These are phyloP conservation scores for Machaerirhynchus nigripectus DNA, from an alignment of 2,113 vertebrate genomes.

Conservation along the genomic window DNA sequence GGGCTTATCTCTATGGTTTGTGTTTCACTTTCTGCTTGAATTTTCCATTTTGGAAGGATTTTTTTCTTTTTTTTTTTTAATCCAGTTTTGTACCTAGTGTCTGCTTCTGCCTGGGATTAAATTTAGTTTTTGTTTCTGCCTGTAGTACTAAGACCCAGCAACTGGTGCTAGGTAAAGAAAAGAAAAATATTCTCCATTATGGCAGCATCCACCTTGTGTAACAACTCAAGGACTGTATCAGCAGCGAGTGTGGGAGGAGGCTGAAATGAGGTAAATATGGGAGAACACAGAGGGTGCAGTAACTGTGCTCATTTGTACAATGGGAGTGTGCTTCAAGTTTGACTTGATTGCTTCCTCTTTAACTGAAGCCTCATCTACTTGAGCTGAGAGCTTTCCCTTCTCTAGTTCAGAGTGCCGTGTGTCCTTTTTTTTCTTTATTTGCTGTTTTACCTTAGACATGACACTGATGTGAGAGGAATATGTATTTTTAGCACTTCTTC, in stretches of 20 bases:
- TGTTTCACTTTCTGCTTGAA: background rate
- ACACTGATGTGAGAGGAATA: background rate
- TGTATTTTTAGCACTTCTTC: constrained; percentile 37
- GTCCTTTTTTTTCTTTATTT: background rate
- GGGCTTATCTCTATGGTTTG: background rate
- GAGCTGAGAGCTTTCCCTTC: background rate
- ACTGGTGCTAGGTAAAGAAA: background rate
- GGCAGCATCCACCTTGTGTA: background rate
- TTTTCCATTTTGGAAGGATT: background rate
- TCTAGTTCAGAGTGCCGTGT: background rate
- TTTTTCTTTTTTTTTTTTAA: background rate
- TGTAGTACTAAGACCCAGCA: background rate
- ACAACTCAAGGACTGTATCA: background rate
- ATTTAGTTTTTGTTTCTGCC: background rate
- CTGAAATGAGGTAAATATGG: background rate
- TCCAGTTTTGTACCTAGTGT: background rate
- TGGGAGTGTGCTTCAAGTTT: background rate
- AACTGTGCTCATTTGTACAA: background rate
- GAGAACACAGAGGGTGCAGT: background rate
- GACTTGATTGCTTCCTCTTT: background rate
- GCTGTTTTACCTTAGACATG: background rate
- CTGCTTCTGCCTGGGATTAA: background rate
- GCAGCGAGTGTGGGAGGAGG: background rate
- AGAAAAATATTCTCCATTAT: background rate
- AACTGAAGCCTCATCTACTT: background rate